Evolutionary conservation across 1,140 invertebrate genomes (phyloP).

Genomic region (Palaemon carinicauda): DNA sequence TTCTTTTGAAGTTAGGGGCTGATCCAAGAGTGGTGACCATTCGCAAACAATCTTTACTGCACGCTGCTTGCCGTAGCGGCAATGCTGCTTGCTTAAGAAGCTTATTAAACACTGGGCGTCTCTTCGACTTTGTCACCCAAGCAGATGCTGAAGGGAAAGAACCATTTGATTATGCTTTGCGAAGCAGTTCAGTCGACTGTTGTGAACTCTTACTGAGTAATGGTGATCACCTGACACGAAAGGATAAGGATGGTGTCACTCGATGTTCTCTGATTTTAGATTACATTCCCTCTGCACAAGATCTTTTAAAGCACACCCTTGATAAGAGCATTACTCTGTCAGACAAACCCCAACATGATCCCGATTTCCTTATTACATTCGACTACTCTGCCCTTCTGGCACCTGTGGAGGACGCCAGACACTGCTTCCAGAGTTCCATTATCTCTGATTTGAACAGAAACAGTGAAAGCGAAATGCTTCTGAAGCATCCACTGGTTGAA

Average conservation of each 20-base stretch:
- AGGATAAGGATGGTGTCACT: neutral
- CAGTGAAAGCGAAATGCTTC: neutral
- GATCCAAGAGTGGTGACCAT: neutral
- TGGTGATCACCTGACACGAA: constrained; percentile 24
- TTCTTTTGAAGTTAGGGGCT: neutral
- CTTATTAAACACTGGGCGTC: neutral
- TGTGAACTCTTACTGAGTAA: constrained; percentile 27
- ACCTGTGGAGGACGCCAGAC: neutral
- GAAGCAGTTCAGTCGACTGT: constrained; percentile 22
- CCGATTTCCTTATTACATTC: constrained; percentile 8
- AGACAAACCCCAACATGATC: neutral
- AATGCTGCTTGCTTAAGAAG: neutral
- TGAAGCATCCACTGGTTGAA: constrained; percentile 26
- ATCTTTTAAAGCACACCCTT: neutral
- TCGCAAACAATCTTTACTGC: neutral
- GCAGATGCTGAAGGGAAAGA: neutral
- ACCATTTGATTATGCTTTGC: constrained; percentile 21
- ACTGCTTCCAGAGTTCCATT: neutral
- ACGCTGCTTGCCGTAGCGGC: constrained; percentile 21
- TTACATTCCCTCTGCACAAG: neutral
- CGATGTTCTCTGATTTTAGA: neutral
- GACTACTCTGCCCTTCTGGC: constrained; percentile 22
- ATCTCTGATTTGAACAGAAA: neutral
- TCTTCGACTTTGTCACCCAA: neutral
- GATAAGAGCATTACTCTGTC: neutral